Evolutionary conservation across 1,140 invertebrate species (phyloP).

Genomic region (Conus betulinus): DNA sequence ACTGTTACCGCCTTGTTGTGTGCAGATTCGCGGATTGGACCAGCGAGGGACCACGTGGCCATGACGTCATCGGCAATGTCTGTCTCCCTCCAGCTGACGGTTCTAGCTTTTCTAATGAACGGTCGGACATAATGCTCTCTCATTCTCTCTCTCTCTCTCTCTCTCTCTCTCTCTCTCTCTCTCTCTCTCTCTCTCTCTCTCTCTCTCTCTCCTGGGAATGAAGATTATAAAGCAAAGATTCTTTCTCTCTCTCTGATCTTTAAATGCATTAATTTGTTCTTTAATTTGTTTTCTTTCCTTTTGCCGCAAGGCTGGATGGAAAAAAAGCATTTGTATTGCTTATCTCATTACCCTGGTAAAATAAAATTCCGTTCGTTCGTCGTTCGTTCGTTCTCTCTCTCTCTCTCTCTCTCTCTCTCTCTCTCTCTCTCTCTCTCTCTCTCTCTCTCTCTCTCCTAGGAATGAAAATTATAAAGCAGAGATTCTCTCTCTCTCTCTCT

Average conservation of each 20-base stretch:
- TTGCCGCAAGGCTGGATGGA: no score
- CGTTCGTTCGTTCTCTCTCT: no score
- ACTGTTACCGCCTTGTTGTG: no score
- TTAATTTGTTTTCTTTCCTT: no score
- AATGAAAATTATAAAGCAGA: no score
- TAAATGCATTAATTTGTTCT: no score
- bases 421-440: conserved; percentile 5
- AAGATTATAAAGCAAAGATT: not conserved
- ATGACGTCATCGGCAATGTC: not conserved
- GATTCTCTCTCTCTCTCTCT: not conserved
- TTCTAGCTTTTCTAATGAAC: not conserved
- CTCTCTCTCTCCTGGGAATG: no score
- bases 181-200: not conserved
- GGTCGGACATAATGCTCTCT: not conserved
- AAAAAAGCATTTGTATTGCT: no score
- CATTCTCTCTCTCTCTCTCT: not conserved
- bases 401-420: not conserved
- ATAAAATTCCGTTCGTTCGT: no score
- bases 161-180: not conserved
- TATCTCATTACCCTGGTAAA: no score
- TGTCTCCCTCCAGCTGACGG: not conserved
- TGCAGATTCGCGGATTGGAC: not conserved
- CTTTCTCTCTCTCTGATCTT: not conserved
- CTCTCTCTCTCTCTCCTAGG: not conserved
- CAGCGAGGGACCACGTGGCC: not conserved